These are phyloP conservation scores for Caenorhabditis sp. DNA, from an alignment of 2,888 invertebrate genomes.

Conservation along the genomic window DNA sequence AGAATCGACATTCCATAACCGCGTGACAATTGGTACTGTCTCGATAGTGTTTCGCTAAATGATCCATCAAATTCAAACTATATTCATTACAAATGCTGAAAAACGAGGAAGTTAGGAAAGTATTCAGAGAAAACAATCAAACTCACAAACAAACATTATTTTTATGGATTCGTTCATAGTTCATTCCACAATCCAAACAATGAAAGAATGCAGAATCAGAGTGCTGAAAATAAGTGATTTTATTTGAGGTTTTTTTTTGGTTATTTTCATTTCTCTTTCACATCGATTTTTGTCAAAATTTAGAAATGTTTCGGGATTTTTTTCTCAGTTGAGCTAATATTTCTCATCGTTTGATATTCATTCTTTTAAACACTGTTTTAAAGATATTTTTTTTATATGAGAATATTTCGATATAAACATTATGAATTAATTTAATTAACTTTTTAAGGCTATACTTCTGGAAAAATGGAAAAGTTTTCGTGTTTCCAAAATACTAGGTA, in stretches of 20 bases:
- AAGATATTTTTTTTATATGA: too few relatives aligned
- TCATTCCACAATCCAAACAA: conserved; percentile 7
- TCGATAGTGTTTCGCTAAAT: conserved; percentile 16
- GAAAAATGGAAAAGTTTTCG: too few relatives aligned
- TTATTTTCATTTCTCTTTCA: background rate
- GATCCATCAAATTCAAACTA: conserved; percentile 11
- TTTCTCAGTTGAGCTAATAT: too few relatives aligned
- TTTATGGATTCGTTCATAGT: conserved; percentile 2
- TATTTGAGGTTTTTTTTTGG: background rate
- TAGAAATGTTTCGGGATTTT: too few relatives aligned
- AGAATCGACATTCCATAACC: conserved; percentile 35
- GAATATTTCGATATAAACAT: too few relatives aligned
- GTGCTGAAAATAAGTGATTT: conserved; percentile 11
- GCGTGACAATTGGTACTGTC: conserved; percentile 11
- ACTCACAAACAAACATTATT: conserved; percentile 9
- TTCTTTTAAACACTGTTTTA: too few relatives aligned
- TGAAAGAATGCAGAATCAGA: background rate
- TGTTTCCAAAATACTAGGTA: too few relatives aligned
- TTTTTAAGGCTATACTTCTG: too few relatives aligned
- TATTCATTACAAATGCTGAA: conserved; percentile 16
- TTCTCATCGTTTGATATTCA: too few relatives aligned
- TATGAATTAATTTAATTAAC: too few relatives aligned
- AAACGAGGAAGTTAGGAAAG: background rate
- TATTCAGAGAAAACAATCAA: background rate
- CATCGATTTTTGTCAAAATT: too few relatives aligned